A percentile compares a stretch with the other conserved stretches of the same genome.
Conservation (phyloP, 2,888 invertebrate species). For the Cantharis flavilabris region DNA sequence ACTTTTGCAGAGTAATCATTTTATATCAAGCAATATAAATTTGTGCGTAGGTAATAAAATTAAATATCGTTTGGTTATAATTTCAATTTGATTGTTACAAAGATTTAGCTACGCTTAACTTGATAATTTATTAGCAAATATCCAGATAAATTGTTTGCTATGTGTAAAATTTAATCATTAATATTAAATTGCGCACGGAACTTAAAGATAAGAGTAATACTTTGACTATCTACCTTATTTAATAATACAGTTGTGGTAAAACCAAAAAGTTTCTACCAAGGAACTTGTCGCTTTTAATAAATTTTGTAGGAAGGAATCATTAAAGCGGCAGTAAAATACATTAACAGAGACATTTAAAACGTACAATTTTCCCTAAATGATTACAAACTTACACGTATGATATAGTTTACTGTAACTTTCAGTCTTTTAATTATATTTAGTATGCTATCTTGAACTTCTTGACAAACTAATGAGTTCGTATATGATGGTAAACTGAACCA, state of each 20-base stretch:
- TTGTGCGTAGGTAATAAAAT: background rate
- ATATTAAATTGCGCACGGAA: constrained; percentile 7
- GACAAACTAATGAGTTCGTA: background rate
- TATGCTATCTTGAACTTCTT: background rate
- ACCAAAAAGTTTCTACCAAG: constrained; percentile 37
- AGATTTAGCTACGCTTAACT: background rate
- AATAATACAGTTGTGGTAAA: constrained; percentile 29
- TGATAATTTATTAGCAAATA: constrained; percentile 2
- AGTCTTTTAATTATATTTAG: background rate
- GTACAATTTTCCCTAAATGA: constrained; percentile 39
- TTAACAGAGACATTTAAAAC: constrained; percentile 41
- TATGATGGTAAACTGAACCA: background rate
- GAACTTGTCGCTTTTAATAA: constrained; percentile 42
- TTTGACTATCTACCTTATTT: constrained; percentile 19
- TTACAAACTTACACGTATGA: constrained; percentile 32
- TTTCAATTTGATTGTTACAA: background rate
- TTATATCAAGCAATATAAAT: background rate
- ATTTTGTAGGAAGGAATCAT: constrained; percentile 37
- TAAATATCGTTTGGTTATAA: background rate
- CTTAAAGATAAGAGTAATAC: constrained; percentile 17
- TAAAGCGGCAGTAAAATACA: constrained; percentile 36
- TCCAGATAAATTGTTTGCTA: constrained; percentile 13
- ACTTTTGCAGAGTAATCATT: background rate
- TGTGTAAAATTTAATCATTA: constrained; percentile 17
- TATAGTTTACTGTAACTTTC: background rate